Base-by-base conservation (phyloP, 2,888 invertebrate genomes). In the Rhingia rostrata region DNA sequence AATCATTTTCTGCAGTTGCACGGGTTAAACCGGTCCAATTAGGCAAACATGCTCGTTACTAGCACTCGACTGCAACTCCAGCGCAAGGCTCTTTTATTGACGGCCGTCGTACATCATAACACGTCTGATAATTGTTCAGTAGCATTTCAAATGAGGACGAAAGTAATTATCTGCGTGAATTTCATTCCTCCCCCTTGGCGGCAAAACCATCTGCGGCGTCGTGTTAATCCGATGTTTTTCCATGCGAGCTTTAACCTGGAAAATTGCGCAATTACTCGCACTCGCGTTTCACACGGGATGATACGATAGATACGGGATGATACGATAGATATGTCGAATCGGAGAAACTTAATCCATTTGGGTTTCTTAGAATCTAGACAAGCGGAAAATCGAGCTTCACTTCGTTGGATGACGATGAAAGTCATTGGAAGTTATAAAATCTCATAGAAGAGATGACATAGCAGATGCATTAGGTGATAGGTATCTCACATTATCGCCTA, bases 11-110 rank as follows among this genome's bases (percentile, higher is more conserved):
- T 61, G 61, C 61, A 61, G 41, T 41, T 54, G 54, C 61, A 61
- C 54, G 67, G 37, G 66, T 67, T 74, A 49, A 67, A 67, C 67
- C 56, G 49, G 61, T 80, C 43, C 73, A 67, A 80, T 80, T 80
- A 80, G 80, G 49, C 39, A 74, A 54, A 41, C 47, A 39, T 37
- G 22, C 22, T 22, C 22, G 22, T 22, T 22, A 22, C 22, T 22
- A 22, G 22, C 22, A 22, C 22, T 22, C 22, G 22, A 22, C 22
- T 32, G 14, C 22, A 49, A 30, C 56, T 64, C 33, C n/a, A 9
- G 2, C 33, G 12, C 22, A 45, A 14, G 6, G 14, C 6, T 32
- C 66, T 66, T 64, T 58, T 64, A 66, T 60, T 33, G 64, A 30
- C 69, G 32, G 12, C 51, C 41, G 47, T 64, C 51, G 60, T 49